phyloP scores from a whole-genome alignment of 2,113 vertebrate genomes.

The Gobiocypris rarus region DNA sequence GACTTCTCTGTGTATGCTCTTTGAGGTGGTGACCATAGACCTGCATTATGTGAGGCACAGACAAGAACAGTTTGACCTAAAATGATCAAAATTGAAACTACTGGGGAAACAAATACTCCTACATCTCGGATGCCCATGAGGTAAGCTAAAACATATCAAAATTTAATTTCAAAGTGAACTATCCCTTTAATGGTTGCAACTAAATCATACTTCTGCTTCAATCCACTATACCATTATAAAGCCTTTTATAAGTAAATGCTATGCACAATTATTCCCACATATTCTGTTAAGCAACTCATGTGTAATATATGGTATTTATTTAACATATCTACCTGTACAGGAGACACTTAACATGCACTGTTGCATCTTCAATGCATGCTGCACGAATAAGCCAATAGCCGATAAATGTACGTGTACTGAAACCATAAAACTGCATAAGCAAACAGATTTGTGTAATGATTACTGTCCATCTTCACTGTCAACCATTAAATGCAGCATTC shows the following conservation, averaged over 20 bases:
- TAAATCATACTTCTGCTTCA: not conserved
- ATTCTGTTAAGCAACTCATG: not conserved
- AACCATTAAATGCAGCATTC: not conserved
- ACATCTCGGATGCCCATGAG: too few species aligned
- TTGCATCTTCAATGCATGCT: not conserved
- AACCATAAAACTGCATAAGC: not conserved
- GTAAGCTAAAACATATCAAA: too few species aligned
- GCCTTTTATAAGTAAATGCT: not conserved
- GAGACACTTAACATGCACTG: not conserved
- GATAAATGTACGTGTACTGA: not conserved
- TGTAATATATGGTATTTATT: not conserved
- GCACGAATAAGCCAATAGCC: not conserved
- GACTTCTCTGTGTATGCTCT: too few species aligned
- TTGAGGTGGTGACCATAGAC: too few species aligned
- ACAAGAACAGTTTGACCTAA: too few species aligned
- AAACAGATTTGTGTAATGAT: not conserved
- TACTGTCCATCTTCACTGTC: not conserved
- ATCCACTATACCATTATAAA: slow-evolving; percentile 19
- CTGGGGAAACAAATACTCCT: too few species aligned
- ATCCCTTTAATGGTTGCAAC: not conserved
- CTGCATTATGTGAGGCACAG: too few species aligned
- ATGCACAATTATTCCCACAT: not conserved
- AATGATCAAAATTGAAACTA: too few species aligned
- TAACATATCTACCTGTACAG: not conserved
- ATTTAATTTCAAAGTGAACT: too few species aligned